A percentile compares a stretch with the other conserved stretches of the same genome.
Conservation (phyloP, 1,140 invertebrate genomes). For the Harpegnathos saltator region DNA sequence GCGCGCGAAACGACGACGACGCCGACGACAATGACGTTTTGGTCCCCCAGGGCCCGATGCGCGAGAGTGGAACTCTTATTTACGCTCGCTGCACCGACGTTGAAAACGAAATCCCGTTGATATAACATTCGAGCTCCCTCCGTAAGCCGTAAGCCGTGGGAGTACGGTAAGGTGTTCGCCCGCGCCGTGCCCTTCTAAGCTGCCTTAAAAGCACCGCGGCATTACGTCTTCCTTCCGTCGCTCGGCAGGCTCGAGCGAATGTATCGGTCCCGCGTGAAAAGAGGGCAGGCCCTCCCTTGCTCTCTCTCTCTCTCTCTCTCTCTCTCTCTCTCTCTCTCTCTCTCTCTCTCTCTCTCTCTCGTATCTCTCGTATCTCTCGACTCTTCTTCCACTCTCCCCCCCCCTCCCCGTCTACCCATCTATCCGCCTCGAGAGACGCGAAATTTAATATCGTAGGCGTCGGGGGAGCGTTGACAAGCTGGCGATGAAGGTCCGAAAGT, state of each 20-base stretch:
- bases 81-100: slow-evolving; percentile 56
- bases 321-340: neutral
- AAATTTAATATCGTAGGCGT: slow-evolving; percentile 59
- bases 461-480: slow-evolving; percentile 52
- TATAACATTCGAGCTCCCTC: slow-evolving; percentile 50
- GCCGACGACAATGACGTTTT: neutral
- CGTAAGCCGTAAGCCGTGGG: slow-evolving; percentile 58
- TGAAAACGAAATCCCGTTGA: slow-evolving; percentile 59
- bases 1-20: neutral
- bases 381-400: neutral
- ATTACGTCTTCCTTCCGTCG: slow-evolving; percentile 48
- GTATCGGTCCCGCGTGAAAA: slow-evolving; percentile 58
- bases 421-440: slow-evolving; percentile 18
- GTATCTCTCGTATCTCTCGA: no score
- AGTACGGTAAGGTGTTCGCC: slow-evolving; percentile 58
- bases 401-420: neutral
- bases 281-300: slow-evolving; percentile 23
- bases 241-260: slow-evolving; percentile 36
- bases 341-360: slow-evolving; percentile 13
- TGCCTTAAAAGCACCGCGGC: slow-evolving; percentile 59
- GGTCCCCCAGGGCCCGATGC: slow-evolving; percentile 5
- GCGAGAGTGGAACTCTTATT: slow-evolving; percentile 48
- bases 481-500: slow-evolving; percentile 57
- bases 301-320: neutral
- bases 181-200: slow-evolving; percentile 52